phyloP scores from a whole-genome alignment of 2,797 vertebrate genomes.

The Mastacembelus armatus region DNA sequence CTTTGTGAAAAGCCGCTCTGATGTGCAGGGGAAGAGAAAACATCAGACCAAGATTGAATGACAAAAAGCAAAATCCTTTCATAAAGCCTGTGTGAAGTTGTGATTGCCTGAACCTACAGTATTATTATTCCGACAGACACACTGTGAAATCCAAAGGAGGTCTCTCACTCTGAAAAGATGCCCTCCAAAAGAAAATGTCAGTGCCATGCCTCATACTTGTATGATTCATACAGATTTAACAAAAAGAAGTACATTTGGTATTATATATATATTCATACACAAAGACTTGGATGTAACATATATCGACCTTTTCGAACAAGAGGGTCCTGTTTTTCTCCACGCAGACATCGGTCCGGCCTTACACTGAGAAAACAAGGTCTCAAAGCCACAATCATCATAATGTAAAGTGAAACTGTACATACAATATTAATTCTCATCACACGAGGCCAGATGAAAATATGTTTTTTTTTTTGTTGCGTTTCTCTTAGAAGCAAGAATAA shows the following conservation, averaged over 20 bases:
- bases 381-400: no score
- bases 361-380: not conserved
- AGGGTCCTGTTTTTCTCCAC: no score
- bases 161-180: not conserved
- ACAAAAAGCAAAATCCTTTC: slow-evolving; percentile 62
- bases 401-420: not conserved
- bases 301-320: no score
- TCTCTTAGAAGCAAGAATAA: slow-evolving; percentile 13
- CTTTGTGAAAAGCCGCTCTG: slow-evolving; percentile 34
- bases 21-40: slow-evolving; percentile 57
- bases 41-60: slow-evolving; percentile 43
- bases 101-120: slow-evolving; percentile 19
- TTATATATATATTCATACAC: not conserved
- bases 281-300: no score
- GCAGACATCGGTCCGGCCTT: not conserved
- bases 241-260: no score
- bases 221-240: no score
- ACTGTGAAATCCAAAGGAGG: not conserved
- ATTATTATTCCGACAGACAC: slow-evolving; percentile 18
- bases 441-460: not conserved
- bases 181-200: not conserved
- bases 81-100: slow-evolving; percentile 41
- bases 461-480: not conserved
- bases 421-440: not conserved
- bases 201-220: no score